phyloP scores from a whole-genome alignment of 2,888 invertebrate genomes.

The Drosophila yooni region DNA sequence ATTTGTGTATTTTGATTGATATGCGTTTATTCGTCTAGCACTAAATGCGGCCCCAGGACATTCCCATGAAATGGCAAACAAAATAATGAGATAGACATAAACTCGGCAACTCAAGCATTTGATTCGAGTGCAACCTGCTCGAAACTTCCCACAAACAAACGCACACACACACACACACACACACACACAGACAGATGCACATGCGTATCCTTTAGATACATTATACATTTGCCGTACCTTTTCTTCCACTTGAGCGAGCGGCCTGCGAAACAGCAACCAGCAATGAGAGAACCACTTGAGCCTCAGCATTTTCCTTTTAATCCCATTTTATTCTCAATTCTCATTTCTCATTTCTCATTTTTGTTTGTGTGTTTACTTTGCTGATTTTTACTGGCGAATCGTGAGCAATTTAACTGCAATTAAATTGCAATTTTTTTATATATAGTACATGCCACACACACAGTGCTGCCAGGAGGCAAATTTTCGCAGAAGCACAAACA shows the following conservation, averaged over 20 bases:
- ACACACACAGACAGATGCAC: slow-evolving; percentile 9
- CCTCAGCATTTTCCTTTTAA: slow-evolving; percentile 9
- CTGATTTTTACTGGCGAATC: slow-evolving; percentile 70
- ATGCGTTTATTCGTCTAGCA: slow-evolving; percentile 65
- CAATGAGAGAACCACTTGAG: slow-evolving; percentile 41
- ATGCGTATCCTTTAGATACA: slow-evolving; percentile 40
- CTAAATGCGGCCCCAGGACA: slow-evolving; percentile 64
- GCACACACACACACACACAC: slow-evolving; percentile 18
- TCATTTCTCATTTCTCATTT: slow-evolving; percentile 14
- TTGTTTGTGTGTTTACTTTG: slow-evolving; percentile 46
- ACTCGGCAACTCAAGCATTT: slow-evolving; percentile 26
- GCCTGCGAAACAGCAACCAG: slow-evolving; percentile 65
- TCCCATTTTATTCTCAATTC: slow-evolving; percentile 1
- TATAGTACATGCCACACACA: slow-evolving; percentile 62
- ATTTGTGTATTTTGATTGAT: slow-evolving; percentile 36
- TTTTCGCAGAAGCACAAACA: slow-evolving; percentile 19
- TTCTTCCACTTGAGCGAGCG: slow-evolving; percentile 75
- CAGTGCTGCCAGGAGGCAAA: slow-evolving; percentile 49
- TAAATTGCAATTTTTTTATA: slow-evolving; percentile 72
- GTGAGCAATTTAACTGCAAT: slow-evolving; percentile 82
- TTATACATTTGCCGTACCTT: slow-evolving; percentile 57
- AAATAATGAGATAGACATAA: slow-evolving; percentile 65
- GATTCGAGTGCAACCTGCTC: slow-evolving; percentile 61
- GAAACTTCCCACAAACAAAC: slow-evolving; percentile 44
- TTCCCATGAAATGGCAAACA: slow-evolving; percentile 73